Percentiles rank a stretch among this genome's conserved stretches.
phyloP scores from a whole-genome alignment of 1,140 invertebrate genomes.

The Microplitis demolitor region DNA sequence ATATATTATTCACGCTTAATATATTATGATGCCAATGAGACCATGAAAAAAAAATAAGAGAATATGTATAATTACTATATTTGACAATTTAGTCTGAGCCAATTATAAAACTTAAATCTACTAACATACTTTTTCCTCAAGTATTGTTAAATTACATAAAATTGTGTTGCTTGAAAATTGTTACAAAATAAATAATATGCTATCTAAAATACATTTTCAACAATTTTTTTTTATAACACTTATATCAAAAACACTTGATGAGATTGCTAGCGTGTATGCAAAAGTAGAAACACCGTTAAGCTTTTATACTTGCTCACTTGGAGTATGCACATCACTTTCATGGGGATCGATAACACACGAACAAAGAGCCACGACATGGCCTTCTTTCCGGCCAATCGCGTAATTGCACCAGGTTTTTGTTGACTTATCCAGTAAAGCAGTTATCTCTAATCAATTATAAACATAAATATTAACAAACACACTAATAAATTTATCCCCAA shows the following conservation, averaged over 20 bases:
- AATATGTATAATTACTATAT: background rate
- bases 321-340: constrained; percentile 8
- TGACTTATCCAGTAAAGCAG: constrained; percentile 5
- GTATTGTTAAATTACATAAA: too few relatives aligned
- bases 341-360: constrained; percentile 23
- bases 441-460: constrained; percentile 1
- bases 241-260: too few relatives aligned
- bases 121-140: background rate
- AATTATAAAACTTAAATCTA: background rate
- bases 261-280: background rate
- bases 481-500: background rate
- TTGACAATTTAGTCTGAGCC: background rate
- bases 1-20: background rate
- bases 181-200: background rate
- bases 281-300: background rate
- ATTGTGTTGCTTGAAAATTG: too few relatives aligned
- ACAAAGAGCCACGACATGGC: constrained; percentile 21
- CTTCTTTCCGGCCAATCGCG: constrained; percentile 10
- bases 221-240: too few relatives aligned
- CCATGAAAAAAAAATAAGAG: background rate
- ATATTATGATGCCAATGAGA: too few relatives aligned
- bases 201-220: background rate
- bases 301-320: background rate
- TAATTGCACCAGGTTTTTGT: constrained; percentile 19
- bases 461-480: constrained; percentile 5